Base-by-base conservation (phyloP, 2,888 invertebrate genomes). In the Conchocele bisecta region DNA sequence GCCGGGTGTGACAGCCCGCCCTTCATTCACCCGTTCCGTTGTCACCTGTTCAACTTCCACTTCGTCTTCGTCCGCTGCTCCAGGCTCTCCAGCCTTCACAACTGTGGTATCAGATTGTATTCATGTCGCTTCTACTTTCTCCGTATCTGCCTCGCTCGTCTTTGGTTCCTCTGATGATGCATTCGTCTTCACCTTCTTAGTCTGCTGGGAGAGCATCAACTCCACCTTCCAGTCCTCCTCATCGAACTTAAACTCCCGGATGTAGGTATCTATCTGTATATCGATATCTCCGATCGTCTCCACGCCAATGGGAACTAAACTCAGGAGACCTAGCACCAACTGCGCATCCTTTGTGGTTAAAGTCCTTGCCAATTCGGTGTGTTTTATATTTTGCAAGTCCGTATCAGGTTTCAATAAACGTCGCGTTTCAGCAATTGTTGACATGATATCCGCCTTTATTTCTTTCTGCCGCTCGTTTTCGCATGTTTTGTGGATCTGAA, bases 231-330 rank as follows among this genome's bases (percentile, higher is more conserved):
- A n/a, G n/a, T n/a, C n/a, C n/a, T 51, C 51, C 2, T 51, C 58
- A 28, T 75, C 74, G 22, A 75, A 50, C 31, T 75, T 67, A 56
- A 76, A 86, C 11, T 78, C 82, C 15, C 77, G 74, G 17, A 85
- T 71, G 59, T 87, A 88, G 28, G 88, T 87, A 42, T 88, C 88
- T 24, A 86, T 70, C 20, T 64, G 65, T 29, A 83, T 81, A 50
- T 87, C 86, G 24, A 88, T 83, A 31, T 87, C 86, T 6, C 82
- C 63, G 1, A 84, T 68, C 17, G 74, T 72, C 41, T 86, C 85
- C 4, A 84, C 57, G 2, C 81, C 81, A 11, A 86, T 66, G 0
- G 87, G 86, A 5, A 88, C 68, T 0, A 87, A 63, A 56, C 85
- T 83, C 4, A 88, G 68, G 1, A 87, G 67, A 6, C 88, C 88